Conservation (phyloP, 2,113 vertebrate genomes). For the Genyomyrus donnyi region DNA sequence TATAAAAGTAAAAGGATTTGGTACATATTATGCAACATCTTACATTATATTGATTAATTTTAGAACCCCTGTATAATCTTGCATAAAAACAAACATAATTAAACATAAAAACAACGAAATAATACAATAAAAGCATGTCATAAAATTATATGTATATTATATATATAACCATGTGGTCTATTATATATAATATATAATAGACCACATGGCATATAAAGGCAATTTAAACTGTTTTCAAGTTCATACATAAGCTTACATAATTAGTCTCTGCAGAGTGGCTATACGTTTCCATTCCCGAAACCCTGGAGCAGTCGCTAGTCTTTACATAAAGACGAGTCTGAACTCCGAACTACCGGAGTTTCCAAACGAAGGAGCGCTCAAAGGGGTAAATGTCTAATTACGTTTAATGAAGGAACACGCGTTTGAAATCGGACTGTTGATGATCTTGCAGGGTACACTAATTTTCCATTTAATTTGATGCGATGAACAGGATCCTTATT, state of each 20-base stretch:
- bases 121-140: not conserved
- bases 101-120: not conserved
- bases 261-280: not conserved
- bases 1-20: conserved; percentile 5
- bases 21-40: not conserved
- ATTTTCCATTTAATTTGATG: conserved; percentile 19
- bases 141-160: not conserved
- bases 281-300: not conserved
- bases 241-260: not conserved
- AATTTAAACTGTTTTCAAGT: not conserved
- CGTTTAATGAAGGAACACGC: conserved; percentile 5
- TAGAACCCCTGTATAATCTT: not conserved
- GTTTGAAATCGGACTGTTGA: conserved; percentile 14
- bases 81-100: not conserved
- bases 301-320: not conserved
- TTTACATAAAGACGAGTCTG: not conserved
- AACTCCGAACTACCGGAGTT: conserved; percentile 9
- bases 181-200: too few relatives aligned
- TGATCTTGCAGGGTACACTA: conserved; percentile 3
- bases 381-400: conserved; percentile 15
- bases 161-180: too few relatives aligned
- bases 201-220: not conserved
- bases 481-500: not conserved
- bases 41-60: conserved; percentile 7
- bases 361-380: not conserved